Conservation (phyloP, 37 sponge, comb jelly and placozoan genomes). For the Aphrocallistes beatrix region DNA sequence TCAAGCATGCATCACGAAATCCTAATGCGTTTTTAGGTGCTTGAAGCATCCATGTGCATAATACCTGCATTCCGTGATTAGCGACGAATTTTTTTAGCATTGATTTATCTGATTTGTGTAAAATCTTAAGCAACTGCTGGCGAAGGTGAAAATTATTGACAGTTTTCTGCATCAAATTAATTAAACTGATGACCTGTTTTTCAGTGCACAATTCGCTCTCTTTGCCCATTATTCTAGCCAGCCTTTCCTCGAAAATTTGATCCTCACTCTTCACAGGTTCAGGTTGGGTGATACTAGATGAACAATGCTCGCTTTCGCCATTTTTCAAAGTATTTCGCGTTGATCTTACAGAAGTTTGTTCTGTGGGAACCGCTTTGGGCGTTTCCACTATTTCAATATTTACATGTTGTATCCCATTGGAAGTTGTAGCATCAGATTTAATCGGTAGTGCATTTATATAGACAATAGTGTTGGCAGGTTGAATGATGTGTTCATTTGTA, state of each 20-base stretch:
- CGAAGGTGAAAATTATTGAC: neutral
- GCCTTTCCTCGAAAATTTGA: neutral
- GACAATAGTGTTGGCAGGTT: neutral
- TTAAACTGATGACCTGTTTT: neutral
- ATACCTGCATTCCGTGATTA: slow-evolving; percentile 63
- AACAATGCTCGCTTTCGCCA: neutral
- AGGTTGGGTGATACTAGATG: neutral
- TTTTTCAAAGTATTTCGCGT: neutral
- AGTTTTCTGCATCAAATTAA: slow-evolving; percentile 8
- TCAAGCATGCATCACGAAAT: neutral
- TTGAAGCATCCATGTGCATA: slow-evolving; percentile 96
- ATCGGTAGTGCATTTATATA: neutral
- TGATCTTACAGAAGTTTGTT: neutral
- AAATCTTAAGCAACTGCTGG: neutral
- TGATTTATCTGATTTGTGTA: slow-evolving; percentile 16
- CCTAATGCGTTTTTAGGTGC: neutral
- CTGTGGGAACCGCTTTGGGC: neutral
- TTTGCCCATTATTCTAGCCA: neutral
- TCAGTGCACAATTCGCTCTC: neutral
- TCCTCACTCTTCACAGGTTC: neutral
- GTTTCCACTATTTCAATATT: neutral
- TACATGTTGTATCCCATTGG: neutral
- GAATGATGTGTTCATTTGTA: neutral
- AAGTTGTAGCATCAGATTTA: slow-evolving; percentile 14
- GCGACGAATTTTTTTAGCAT: slow-evolving; percentile 65